These are phyloP conservation scores for Lypha dubia DNA, from an alignment of 2,888 invertebrate genomes.

Conservation along the genomic window DNA sequence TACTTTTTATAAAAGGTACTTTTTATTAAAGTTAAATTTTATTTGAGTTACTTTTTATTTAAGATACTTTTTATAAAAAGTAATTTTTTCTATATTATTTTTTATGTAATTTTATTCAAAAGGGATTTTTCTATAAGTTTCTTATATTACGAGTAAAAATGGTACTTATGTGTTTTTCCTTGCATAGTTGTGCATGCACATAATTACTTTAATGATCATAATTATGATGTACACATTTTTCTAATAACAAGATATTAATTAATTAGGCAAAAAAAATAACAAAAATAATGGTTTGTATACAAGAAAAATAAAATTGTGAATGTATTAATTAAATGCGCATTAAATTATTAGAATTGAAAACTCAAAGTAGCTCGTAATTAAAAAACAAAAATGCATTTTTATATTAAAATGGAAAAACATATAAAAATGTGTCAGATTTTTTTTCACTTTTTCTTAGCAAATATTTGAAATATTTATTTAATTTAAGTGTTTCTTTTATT, in stretches of 20 bases:
- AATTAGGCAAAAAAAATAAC: background rate
- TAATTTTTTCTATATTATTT: too few species aligned
- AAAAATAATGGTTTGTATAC: slow-evolving; percentile 12
- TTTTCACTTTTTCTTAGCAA: background rate
- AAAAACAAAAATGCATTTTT: background rate
- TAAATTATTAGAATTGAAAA: slow-evolving; percentile 5
- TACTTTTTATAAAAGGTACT: too few species aligned
- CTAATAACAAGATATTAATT: slow-evolving; percentile 14
- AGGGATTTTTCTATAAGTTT: too few species aligned
- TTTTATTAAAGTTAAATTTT: too few species aligned
- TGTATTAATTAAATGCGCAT: slow-evolving; percentile 33
- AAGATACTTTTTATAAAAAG: too few species aligned
- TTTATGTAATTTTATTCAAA: too few species aligned
- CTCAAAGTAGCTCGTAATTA: background rate
- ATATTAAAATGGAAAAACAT: background rate
- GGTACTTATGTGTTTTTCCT: too few species aligned
- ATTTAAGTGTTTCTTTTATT: slow-evolving; percentile 22
- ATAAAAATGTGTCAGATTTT: slow-evolving; percentile 7
- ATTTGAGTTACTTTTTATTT: too few species aligned
- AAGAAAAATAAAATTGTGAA: background rate
- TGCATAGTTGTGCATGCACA: background rate
- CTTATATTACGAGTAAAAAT: too few species aligned
- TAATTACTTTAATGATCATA: background rate
- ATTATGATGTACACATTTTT: slow-evolving; percentile 21
- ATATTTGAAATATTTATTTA: slow-evolving; percentile 27